These are phyloP conservation scores for Incurvaria masculella DNA, from an alignment of 2,888 invertebrate genomes.

Conservation along the genomic window DNA sequence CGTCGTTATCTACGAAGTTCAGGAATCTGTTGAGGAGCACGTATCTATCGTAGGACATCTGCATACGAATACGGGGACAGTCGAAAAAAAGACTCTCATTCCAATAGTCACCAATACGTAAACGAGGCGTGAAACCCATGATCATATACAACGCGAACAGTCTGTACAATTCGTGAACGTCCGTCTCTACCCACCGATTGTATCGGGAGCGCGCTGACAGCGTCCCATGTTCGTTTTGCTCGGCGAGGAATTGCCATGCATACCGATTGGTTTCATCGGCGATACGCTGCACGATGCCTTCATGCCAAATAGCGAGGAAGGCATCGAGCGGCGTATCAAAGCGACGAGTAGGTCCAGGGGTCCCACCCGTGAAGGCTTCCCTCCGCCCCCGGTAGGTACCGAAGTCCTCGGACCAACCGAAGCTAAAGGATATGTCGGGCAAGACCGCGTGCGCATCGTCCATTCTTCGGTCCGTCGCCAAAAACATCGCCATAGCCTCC, in stretches of 20 bases:
- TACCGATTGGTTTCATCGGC: constrained; percentile 18
- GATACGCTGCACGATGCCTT: constrained; percentile 16
- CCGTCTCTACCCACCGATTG: constrained; percentile 14
- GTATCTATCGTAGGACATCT: constrained; percentile 14
- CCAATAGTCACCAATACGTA: constrained; percentile 15
- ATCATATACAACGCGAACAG: constrained; percentile 15
- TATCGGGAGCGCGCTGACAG: constrained; percentile 11
- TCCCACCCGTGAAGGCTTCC: constrained; percentile 15
- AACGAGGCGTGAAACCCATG: constrained; percentile 15
- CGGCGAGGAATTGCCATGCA: constrained; percentile 16
- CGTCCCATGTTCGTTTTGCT: constrained; percentile 4
- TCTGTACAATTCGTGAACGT: constrained; percentile 14
- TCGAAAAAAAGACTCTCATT: constrained; percentile 6
- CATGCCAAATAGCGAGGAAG: constrained; percentile 15
- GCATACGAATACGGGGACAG: constrained; percentile 11
- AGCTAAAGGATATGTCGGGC: neutral
- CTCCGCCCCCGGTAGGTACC: constrained; percentile 14
- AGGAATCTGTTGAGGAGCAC: constrained; percentile 16
- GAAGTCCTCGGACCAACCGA: constrained; percentile 10
- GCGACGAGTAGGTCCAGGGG: constrained; percentile 14
- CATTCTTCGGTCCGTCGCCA: too few species aligned
- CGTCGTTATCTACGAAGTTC: constrained; percentile 13
- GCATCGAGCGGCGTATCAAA: constrained; percentile 16
- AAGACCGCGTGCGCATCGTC: neutral
- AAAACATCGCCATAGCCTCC: too few species aligned